A percentile compares a stretch with the other conserved stretches of the same genome.
Conservation (phyloP, 2,113 vertebrate genomes). For the Ptyas mucosa region DNA sequence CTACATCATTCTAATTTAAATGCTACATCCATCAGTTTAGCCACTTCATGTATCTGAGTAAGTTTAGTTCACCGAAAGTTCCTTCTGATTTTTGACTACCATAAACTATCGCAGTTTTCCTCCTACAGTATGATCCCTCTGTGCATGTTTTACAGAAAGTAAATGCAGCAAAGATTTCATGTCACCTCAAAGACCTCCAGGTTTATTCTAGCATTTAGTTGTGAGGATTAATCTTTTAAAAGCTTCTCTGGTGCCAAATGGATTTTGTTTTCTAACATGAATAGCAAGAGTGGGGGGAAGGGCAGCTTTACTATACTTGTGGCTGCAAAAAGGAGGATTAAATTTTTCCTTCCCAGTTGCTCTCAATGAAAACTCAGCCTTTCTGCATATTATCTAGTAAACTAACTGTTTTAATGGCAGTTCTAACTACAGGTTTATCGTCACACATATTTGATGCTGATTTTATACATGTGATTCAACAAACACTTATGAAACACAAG, state of each 20-base stretch:
- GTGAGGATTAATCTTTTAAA: not conserved
- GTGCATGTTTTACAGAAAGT: not conserved
- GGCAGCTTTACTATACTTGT: not conserved
- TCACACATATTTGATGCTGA: not conserved
- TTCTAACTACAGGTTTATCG: not conserved
- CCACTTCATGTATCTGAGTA: not conserved
- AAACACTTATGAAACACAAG: not conserved
- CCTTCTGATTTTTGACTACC: not conserved
- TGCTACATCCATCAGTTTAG: not conserved
- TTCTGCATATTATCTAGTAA: not conserved
- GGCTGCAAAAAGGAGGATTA: not conserved
- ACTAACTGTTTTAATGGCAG: not conserved
- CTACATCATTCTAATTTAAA: not conserved
- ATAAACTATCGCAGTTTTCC: not conserved
- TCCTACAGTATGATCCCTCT: not conserved
- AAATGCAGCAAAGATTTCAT: not conserved
- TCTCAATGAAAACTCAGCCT: not conserved
- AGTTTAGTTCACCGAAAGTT: not conserved
- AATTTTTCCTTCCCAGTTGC: not conserved
- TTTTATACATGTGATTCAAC: not conserved
- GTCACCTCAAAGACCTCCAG: not conserved
- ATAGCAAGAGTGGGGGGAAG: not conserved
- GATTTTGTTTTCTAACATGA: not conserved
- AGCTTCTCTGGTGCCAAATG: not conserved
- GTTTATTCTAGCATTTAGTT: not conserved